phyloP scores from a whole-genome alignment of 2,113 vertebrate species.

The Pomatorhinus ruficollis region DNA sequence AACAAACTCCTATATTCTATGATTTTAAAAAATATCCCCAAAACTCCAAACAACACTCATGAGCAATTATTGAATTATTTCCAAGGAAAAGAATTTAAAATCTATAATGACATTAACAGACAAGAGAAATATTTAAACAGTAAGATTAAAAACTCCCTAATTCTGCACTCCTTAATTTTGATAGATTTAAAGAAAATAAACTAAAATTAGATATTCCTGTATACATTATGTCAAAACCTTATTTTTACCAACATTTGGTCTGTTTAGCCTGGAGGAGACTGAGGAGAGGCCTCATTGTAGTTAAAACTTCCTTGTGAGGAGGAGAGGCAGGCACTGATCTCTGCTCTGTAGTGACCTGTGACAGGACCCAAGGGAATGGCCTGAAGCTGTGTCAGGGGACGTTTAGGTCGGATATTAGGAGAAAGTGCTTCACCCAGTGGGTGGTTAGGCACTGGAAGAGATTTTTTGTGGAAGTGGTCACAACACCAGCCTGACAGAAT shows the following conservation, averaged over 20 bases:
- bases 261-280: neutral
- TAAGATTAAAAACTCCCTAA: neutral
- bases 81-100: neutral
- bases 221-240: neutral
- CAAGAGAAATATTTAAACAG: neutral
- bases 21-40: neutral
- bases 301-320: accelerated
- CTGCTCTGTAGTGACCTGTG: neutral
- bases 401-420: neutral
- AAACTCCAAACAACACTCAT: neutral
- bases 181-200: neutral
- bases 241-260: neutral
- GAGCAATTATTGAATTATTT: neutral
- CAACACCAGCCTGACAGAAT: neutral
- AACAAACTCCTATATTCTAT: neutral
- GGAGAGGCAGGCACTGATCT: neutral
- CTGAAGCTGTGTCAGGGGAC: neutral
- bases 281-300: neutral
- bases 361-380: accelerated
- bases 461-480: neutral
- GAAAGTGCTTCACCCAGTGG: neutral
- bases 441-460: accelerated
- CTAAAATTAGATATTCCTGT: neutral
- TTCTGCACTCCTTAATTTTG: neutral
- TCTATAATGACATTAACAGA: neutral